Base-by-base conservation (phyloP, 37 sponge, comb jelly and placozoan species). In the Agelas oroides region DNA sequence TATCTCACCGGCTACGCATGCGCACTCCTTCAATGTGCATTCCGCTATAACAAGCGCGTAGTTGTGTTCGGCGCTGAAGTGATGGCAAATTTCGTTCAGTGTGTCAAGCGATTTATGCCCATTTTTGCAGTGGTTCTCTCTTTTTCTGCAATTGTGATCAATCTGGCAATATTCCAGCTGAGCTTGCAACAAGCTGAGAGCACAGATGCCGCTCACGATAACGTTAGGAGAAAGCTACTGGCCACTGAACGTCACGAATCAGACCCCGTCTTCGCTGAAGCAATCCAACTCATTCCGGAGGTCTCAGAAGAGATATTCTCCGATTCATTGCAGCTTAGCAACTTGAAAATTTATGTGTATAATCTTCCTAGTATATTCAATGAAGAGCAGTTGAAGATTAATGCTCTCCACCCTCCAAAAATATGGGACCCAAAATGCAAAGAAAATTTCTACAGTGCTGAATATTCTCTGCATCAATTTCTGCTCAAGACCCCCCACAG, bases 381-480 rank as follows among this genome's bases (percentile, higher is more conserved):
- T 41, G 20, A 28, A 16, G 73, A 86, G 2, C 80, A 79, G 63
- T 8, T 86, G 15, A 70, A 54, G 39, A 15, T 66, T 17, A 85
- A 85, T 52, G 53, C 39, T 0, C 27, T 61, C 16, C 35, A 65
- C 14, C 86, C 86, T 16, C 86, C 86, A 21, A 57, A 60, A 65
- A 85, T 85, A 18, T 64, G 86, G 78, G 77, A 85, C 70, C 75
- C 70, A 21, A 75, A 85, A n/a, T 85, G 86, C 30, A 79, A 71
- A 13, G 38, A 17, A 11, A 77, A 77, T 37, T 70, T 68, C 25
- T 86, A 78, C 72, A 78, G 87, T 60, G 72, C 80, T 35, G 80
- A 86, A 57, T 86, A 86, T 41, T 71, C 78, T 16, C 23, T 86
- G 20, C 87, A 86, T 32, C 70, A 86, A 37, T 72, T 67, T 37